Evolutionary conservation across 1,140 invertebrate species (phyloP).

Genomic region (Halictus rubicundus): DNA sequence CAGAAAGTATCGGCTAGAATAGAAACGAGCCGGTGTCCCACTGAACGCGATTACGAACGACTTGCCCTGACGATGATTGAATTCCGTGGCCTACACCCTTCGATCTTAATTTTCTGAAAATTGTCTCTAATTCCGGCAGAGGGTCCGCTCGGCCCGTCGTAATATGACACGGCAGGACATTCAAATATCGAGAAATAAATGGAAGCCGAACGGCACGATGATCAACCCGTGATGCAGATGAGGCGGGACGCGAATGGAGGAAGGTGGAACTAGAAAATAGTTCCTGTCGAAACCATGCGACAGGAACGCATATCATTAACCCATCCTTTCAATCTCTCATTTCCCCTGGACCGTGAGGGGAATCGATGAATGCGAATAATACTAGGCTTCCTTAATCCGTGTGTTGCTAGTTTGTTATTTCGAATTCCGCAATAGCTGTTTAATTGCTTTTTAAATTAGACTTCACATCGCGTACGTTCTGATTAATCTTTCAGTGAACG

Average conservation of each 20-base stretch:
- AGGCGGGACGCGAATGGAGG: constrained; percentile 10
- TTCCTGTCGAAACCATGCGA: constrained; percentile 63
- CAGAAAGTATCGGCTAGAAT: neutral
- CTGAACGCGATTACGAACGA: constrained; percentile 15
- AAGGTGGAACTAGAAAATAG: constrained; percentile 50
- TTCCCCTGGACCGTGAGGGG: constrained; percentile 45
- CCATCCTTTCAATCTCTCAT: constrained; percentile 65
- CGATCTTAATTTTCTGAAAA: constrained; percentile 28
- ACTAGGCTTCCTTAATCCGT: neutral
- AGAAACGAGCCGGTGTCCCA: neutral
- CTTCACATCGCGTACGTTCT: no score
- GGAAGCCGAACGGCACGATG: constrained; percentile 30
- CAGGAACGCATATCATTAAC: constrained; percentile 62
- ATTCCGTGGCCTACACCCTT: constrained; percentile 18
- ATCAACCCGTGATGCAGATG: constrained; percentile 38
- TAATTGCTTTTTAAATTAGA: no score
- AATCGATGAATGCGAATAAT: constrained; percentile 49
- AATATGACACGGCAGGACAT: constrained; percentile 1
- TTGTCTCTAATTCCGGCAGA: neutral
- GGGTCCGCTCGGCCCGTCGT: neutral
- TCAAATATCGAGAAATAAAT: constrained; percentile 60
- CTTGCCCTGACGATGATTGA: neutral
- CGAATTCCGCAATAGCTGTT: no score
- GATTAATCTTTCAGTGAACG: no score
- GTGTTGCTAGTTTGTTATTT: neutral